Conservation (phyloP, 2,888 invertebrate genomes). For the Lordiphosa andalusiaca region DNA sequence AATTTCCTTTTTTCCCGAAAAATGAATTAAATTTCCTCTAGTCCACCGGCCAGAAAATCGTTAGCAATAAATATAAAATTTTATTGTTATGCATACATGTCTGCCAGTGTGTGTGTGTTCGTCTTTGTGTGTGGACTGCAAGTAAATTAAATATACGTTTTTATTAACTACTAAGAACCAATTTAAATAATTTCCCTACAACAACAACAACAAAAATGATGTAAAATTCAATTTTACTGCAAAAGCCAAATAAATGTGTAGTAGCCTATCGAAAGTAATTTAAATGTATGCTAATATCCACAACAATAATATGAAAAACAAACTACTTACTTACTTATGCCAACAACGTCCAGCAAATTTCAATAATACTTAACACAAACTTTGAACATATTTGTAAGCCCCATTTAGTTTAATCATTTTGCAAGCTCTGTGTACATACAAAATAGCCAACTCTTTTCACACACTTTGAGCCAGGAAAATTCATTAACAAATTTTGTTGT, state of each 20-base stretch:
- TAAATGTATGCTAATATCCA: conserved; percentile 31
- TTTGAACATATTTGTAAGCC: conserved; percentile 54
- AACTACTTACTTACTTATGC: conserved; percentile 74
- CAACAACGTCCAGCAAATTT: conserved; percentile 73
- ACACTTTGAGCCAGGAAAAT: not conserved
- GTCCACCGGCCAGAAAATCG: conserved; percentile 58
- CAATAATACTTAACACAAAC: conserved; percentile 61
- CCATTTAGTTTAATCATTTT: conserved; percentile 60
- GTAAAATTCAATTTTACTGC: conserved; percentile 70
- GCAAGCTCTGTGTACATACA: conserved; percentile 32
- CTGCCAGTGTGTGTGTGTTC: conserved; percentile 15
- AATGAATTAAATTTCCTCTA: too few species aligned
- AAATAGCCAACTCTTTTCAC: conserved; percentile 1
- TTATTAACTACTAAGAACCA: conserved; percentile 76
- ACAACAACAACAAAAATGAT: conserved; percentile 47
- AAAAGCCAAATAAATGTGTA: conserved; percentile 69
- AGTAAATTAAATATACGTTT: conserved; percentile 75
- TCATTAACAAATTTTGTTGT: conserved; percentile 17
- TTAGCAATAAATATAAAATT: conserved; percentile 76
- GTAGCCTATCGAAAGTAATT: conserved; percentile 38
- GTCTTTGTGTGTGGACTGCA: conserved; percentile 36
- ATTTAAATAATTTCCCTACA: conserved; percentile 66
- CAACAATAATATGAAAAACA: conserved; percentile 46
- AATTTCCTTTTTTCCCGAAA: too few species aligned
- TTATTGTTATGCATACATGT: conserved; percentile 65